These are phyloP conservation scores for Phainopepla nitens DNA, from an alignment of 2,113 vertebrate genomes.

Conservation along the genomic window DNA sequence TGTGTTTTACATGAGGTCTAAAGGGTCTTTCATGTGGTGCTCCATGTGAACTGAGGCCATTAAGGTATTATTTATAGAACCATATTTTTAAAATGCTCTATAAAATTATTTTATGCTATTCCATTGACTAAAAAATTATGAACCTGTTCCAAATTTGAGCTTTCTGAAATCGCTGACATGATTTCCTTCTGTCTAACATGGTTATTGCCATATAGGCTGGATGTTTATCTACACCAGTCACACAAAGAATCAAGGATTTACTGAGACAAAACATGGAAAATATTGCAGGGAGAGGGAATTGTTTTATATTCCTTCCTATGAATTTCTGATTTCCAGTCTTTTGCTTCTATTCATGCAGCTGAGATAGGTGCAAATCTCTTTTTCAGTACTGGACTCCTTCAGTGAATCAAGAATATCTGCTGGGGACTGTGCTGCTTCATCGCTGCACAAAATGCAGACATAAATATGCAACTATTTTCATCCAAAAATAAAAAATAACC, in stretches of 20 bases:
- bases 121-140: background rate
- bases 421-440: background rate
- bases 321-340: background rate
- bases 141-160: background rate
- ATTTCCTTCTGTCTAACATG: background rate
- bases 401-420: background rate
- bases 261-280: background rate
- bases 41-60: background rate
- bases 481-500: background rate
- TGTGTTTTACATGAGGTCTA: background rate
- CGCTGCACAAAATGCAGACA: background rate
- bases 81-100: accelerated
- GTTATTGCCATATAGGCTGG: background rate
- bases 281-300: background rate
- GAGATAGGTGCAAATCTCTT: background rate
- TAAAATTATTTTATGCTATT: background rate
- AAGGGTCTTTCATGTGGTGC: background rate
- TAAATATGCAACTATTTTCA: background rate
- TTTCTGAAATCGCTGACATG: background rate
- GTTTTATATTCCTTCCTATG: background rate
- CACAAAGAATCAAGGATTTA: background rate
- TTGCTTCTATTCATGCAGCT: background rate
- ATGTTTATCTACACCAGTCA: background rate
- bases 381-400: background rate
- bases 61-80: background rate